phyloP scores from a whole-genome alignment of 2,888 invertebrate species.

The Terebella lapidaria region DNA sequence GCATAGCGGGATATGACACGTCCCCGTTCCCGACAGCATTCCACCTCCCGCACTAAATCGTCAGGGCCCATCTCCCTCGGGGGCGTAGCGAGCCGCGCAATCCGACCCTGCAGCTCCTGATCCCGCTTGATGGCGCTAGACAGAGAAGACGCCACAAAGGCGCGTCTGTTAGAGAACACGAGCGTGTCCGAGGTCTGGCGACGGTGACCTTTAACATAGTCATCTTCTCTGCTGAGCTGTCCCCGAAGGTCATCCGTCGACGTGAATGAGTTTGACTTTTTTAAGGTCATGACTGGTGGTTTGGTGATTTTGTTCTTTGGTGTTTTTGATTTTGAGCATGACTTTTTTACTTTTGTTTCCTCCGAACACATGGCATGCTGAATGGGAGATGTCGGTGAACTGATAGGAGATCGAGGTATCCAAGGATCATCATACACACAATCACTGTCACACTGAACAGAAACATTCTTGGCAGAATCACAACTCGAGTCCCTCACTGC shows the following conservation, averaged over 20 bases:
- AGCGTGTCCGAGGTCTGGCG: slow-evolving; percentile 5
- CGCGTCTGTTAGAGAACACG: slow-evolving; percentile 12
- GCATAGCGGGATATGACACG: slow-evolving; percentile 9
- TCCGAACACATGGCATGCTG: no score
- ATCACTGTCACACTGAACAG: no score
- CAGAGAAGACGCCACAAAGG: slow-evolving; percentile 3
- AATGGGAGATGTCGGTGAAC: no score
- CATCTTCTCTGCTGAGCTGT: not conserved
- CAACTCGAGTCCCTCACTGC: no score
- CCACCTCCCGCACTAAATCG: slow-evolving; percentile 7
- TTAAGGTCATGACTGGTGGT: no score
- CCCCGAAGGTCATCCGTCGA: not conserved
- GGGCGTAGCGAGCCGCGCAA: slow-evolving; percentile 13
- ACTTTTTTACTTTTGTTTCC: no score
- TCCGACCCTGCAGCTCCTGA: not conserved
- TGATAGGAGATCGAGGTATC: no score
- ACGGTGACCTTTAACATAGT: not conserved
- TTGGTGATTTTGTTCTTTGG: no score
- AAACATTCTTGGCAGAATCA: no score
- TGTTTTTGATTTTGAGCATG: no score
- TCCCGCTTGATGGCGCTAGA: not conserved
- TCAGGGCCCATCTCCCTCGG: slow-evolving; percentile 13
- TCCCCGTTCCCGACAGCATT: not conserved
- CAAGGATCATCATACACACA: no score
- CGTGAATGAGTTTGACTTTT: not conserved